Conservation (phyloP, 2,888 invertebrate species). For the Terebella lapidaria region DNA sequence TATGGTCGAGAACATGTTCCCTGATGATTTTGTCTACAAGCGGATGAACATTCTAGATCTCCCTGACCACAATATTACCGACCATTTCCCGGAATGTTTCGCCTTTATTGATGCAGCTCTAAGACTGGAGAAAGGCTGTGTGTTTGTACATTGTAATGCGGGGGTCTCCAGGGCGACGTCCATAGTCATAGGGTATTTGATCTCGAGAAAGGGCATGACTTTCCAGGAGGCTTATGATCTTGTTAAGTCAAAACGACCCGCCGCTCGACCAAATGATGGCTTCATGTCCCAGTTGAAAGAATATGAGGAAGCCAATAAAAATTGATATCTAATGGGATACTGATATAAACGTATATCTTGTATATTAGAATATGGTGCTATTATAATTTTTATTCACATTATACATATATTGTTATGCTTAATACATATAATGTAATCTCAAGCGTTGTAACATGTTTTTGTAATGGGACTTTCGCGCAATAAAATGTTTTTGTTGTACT, state of each 20-base stretch:
- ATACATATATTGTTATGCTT: no score
- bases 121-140: slow-evolving; percentile 56
- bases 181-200: slow-evolving; percentile 76
- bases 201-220: slow-evolving; percentile 56
- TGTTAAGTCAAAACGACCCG: slow-evolving; percentile 66
- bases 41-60: slow-evolving; percentile 62
- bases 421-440: no score
- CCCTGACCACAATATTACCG: slow-evolving; percentile 41
- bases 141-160: slow-evolving; percentile 86
- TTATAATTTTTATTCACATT: no score
- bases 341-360: no score
- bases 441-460: no score
- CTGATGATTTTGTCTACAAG: slow-evolving; percentile 56
- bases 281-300: slow-evolving; percentile 67
- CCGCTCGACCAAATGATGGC: slow-evolving; percentile 75
- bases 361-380: no score
- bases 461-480: no score
- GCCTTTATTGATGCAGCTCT: slow-evolving; percentile 63
- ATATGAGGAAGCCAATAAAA: slow-evolving; percentile 38
- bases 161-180: slow-evolving; percentile 81
- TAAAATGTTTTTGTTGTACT: no score
- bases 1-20: slow-evolving; percentile 45
- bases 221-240: slow-evolving; percentile 65
- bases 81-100: slow-evolving; percentile 55
- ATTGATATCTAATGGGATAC: background rate